Percentiles rank a stretch among this genome's conserved stretches.
Conservation (phyloP, 1,140 invertebrate species). For the Brachionus rotundiformis region DNA sequence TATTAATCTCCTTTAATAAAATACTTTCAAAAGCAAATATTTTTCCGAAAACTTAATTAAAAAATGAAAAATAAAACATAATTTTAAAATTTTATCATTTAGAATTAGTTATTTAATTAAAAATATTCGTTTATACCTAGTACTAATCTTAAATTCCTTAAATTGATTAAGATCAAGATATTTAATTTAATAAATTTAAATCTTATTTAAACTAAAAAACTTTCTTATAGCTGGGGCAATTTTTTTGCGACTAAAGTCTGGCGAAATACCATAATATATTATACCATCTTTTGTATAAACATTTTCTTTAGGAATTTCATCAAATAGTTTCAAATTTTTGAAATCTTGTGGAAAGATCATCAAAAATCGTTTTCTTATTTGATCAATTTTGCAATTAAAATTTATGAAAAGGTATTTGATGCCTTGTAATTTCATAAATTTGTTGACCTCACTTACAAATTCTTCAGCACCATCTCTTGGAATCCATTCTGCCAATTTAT, state of each 20-base stretch:
- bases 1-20: too few species aligned
- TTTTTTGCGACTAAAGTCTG: not conserved
- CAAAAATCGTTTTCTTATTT: conserved; percentile 17
- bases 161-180: not conserved
- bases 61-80: too few species aligned
- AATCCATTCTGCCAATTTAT: not conserved
- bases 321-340: not conserved
- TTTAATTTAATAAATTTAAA: conserved; percentile 10
- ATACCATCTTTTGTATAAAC: not conserved
- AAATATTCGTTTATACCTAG: too few species aligned
- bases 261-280: not conserved
- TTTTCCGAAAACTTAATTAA: too few species aligned
- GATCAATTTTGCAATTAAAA: conserved; percentile 32
- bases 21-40: too few species aligned
- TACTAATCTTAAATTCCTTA: too few species aligned
- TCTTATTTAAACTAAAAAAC: not conserved
- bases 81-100: too few species aligned
- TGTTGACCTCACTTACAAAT: not conserved
- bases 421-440: conserved; percentile 12
- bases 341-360: conserved; percentile 24
- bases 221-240: not conserved
- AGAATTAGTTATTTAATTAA: too few species aligned
- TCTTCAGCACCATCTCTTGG: not conserved
- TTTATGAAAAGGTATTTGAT: conserved; percentile 24
- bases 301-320: not conserved